Evolutionary conservation across 2,888 invertebrate genomes (phyloP).

Genomic region (Dryobotodes eremita): DNA sequence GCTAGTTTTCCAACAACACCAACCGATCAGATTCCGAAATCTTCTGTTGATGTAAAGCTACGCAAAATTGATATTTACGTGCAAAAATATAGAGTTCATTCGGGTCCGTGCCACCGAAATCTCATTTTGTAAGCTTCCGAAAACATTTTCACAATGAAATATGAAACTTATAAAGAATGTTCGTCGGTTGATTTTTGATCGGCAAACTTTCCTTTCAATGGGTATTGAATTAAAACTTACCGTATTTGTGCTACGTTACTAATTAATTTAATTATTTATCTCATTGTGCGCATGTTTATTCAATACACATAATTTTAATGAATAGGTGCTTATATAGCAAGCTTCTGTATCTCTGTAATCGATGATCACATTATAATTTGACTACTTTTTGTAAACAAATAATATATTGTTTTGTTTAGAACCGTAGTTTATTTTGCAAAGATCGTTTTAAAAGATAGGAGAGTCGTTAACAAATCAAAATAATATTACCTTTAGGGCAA

Average conservation of each 20-base stretch:
- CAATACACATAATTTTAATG: constrained; percentile 81
- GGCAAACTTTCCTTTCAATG: constrained; percentile 79
- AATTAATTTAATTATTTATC: constrained; percentile 89
- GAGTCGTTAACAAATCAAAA: neutral
- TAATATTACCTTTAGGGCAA: neutral
- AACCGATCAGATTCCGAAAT: constrained; percentile 85
- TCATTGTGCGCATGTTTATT: constrained; percentile 85
- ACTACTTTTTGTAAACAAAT: neutral
- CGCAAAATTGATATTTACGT: constrained; percentile 78
- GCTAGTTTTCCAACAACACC: constrained; percentile 73
- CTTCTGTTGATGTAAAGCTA: constrained; percentile 79
- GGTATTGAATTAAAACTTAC: constrained; percentile 89
- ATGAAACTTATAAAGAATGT: constrained; percentile 82
- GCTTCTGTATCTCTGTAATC: constrained; percentile 61
- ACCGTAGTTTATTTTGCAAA: too few relatives aligned
- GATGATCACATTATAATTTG: constrained; percentile 21
- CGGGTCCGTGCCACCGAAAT: constrained; percentile 74
- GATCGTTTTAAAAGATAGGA: neutral
- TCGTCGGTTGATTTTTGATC: constrained; percentile 83
- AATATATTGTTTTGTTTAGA: neutral
- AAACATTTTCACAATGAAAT: constrained; percentile 85
- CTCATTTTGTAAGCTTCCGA: constrained; percentile 87
- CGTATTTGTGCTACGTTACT: constrained; percentile 87
- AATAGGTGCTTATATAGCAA: constrained; percentile 62
- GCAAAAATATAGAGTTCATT: constrained; percentile 77